These are phyloP conservation scores for Ceramica pisi DNA, from an alignment of 2,888 invertebrate species.

Conservation along the genomic window DNA sequence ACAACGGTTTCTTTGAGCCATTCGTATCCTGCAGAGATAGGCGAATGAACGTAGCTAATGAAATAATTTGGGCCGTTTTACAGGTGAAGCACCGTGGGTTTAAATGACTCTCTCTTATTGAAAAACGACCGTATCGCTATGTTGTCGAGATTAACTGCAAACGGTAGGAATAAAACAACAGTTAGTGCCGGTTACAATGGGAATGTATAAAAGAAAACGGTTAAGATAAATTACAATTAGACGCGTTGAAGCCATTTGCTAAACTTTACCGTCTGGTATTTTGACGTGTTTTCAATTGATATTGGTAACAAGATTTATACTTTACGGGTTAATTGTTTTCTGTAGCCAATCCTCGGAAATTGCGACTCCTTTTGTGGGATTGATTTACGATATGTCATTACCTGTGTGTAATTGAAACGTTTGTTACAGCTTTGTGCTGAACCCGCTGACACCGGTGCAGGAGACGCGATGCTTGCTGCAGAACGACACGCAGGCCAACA, in stretches of 20 bases:
- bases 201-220: conserved; percentile 65
- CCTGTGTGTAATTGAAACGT: conserved; percentile 43
- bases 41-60: conserved; percentile 63
- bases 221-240: conserved; percentile 70
- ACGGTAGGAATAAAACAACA: conserved; percentile 66
- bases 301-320: conserved; percentile 48
- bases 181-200: conserved; percentile 64
- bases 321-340: conserved; percentile 55
- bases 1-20: conserved; percentile 62
- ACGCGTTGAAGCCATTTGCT: conserved; percentile 60
- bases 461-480: conserved; percentile 97
- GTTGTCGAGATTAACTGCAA: conserved; percentile 59
- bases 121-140: conserved; percentile 63
- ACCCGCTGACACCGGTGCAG: conserved; percentile 97
- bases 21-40: conserved; percentile 61
- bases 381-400: not conserved
- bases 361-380: conserved; percentile 11
- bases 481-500: conserved; percentile 97
- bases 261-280: conserved; percentile 50
- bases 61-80: conserved; percentile 64
- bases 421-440: conserved; percentile 96
- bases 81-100: conserved; percentile 54
- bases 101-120: conserved; percentile 61
- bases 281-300: conserved; percentile 48
- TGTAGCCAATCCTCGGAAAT: conserved; percentile 23